Conservation (phyloP, 2,797 vertebrate species). For the Pseudopleuronectes americanus region DNA sequence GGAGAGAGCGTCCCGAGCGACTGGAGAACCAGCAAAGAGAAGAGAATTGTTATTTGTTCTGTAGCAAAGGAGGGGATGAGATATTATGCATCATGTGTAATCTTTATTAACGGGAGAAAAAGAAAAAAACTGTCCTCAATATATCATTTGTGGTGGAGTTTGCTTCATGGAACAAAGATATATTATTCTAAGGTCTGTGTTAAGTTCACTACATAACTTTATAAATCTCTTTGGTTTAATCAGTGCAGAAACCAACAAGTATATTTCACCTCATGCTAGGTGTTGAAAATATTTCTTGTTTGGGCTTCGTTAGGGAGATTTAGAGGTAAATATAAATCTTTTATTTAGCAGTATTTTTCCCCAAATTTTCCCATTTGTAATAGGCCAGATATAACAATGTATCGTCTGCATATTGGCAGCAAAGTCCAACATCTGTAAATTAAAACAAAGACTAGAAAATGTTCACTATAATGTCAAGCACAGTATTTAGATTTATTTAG, state of each 20-base stretch:
- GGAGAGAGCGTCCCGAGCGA: constrained; percentile 92
- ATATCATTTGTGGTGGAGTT: neutral
- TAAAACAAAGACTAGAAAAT: neutral
- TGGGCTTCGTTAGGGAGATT: neutral
- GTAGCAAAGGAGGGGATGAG: neutral
- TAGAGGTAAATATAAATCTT: neutral
- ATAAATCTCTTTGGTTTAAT: neutral
- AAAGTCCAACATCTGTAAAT: neutral
- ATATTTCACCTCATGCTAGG: neutral
- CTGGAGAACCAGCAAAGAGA: constrained; percentile 77
- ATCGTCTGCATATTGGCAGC: too few species aligned
- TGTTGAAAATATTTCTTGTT: neutral
- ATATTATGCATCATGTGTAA: neutral
- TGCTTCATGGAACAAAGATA: neutral
- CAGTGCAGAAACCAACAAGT: neutral
- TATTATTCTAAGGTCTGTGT: too few species aligned
- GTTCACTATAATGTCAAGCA: neutral
- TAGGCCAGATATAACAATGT: neutral
- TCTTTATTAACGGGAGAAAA: constrained; percentile 2
- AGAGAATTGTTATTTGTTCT: constrained; percentile 30
- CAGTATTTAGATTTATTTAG: too few species aligned
- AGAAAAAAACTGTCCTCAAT: neutral
- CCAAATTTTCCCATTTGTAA: neutral
- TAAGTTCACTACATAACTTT: too few species aligned
- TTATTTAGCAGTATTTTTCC: too few species aligned